Base-by-base conservation (phyloP, 2,888 invertebrate genomes). In the Plemyria rubiginata region DNA sequence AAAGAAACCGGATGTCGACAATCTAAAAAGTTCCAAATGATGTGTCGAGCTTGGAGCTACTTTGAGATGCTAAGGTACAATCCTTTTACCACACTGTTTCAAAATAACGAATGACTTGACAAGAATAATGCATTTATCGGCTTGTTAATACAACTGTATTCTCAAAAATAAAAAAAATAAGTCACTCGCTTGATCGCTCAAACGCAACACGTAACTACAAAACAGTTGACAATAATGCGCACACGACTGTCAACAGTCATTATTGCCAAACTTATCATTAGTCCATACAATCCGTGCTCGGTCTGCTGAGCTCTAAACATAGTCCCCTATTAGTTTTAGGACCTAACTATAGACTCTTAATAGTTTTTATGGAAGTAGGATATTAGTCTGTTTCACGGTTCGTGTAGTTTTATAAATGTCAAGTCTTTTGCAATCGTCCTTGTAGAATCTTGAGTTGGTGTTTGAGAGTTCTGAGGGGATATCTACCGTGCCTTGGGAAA, bases 211-310 rank as follows among this genome's bases (percentile, higher is more conserved):
- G 41, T 13, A 12, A 49, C 6, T 48, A 46, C 55, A 52, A 59
- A 56, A 40, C 54, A 59, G 59, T 60, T 60, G 63, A 55, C 63
- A 60, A 64, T 52, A 49, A 58, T 59, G 54, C 52, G 46, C 40
- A 48, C 40, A n/a, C 46, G 15, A 29, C 38, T 22, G 16, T 60
- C 58, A 54, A 45, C 55, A 46, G 32, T 52, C 54, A 55, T 55
- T 52, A 60, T 51, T 22, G 32, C 56, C 6, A 29, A 60, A 22
- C 60, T 52, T 57, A 55, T 60, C 41, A 64, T 65, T 60, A 65
- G 56, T 38, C 12, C 49, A 53, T 53, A 55, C 36, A 64, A 54
- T 22, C 28, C 15, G 9, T 40, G 13, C 13, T 43, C 60, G 64
- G 28, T 65, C 50, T 40, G 54, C 8, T 65, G 64, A 46, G 28